Conservation (phyloP, 2,797 vertebrate genomes). For the Oreochromis grahami region DNA sequence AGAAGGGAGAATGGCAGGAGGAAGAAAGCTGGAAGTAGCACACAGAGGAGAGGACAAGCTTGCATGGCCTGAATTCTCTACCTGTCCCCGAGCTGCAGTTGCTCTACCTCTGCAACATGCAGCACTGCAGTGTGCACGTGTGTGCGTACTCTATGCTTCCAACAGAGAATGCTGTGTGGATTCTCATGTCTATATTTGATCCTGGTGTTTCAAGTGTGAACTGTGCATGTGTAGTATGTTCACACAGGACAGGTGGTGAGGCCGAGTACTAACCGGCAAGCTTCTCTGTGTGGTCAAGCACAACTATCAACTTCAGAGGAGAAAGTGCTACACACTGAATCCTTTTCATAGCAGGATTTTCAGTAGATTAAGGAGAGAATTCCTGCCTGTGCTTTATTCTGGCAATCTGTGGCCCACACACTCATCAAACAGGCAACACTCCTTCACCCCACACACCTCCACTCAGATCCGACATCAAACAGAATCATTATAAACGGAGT, state of each 20-base stretch:
- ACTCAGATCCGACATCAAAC: conserved; percentile 52
- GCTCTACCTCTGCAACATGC: conserved; percentile 55
- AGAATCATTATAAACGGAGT: conserved; percentile 22
- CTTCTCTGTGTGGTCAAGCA: not conserved
- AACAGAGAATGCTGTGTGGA: not conserved
- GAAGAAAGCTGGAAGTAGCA: conserved; percentile 18
- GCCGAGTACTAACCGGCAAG: not conserved
- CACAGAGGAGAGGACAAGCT: conserved; percentile 13
- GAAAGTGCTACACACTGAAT: conserved; percentile 21
- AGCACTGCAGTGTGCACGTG: conserved; percentile 54
- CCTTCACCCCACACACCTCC: conserved; percentile 29
- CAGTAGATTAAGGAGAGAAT: conserved; percentile 40
- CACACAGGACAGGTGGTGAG: not conserved
- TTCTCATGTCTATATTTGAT: not conserved
- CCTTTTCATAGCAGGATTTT: conserved; percentile 39
- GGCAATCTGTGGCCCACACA: conserved; percentile 28
- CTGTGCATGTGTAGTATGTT: not conserved
- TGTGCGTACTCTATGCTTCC: not conserved
- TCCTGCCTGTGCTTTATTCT: conserved; percentile 7
- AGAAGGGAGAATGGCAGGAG: not conserved
- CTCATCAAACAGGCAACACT: conserved; percentile 35
- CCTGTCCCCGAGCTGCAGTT: conserved; percentile 42
- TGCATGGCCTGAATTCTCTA: conserved; percentile 56
- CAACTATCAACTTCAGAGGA: conserved; percentile 35
- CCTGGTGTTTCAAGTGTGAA: not conserved